Conservation (phyloP, 2,113 vertebrate species). For the Myotis brandtii region DNA sequence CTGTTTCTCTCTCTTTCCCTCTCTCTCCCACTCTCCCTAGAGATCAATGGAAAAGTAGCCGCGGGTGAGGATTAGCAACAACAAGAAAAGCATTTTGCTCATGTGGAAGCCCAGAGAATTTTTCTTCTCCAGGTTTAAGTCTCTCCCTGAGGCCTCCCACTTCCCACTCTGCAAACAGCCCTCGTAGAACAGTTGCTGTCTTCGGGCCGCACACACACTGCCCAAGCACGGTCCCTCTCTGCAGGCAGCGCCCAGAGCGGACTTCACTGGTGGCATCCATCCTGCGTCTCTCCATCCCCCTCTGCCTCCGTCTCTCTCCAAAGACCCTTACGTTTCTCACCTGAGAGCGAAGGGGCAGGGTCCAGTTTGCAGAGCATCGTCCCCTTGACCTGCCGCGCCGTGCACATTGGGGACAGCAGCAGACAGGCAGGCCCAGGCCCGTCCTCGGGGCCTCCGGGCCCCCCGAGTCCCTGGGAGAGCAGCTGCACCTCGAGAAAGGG, state of each 20-base stretch:
- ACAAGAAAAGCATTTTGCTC: neutral
- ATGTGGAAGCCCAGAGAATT: conserved; percentile 70
- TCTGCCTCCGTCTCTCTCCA: neutral
- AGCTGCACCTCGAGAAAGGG: neutral
- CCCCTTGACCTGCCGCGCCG: neutral
- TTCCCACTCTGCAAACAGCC: conserved; percentile 68
- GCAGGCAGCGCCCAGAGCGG: neutral
- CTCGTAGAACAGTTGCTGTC: conserved; percentile 57
- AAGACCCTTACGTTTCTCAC: neutral
- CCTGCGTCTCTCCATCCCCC: accelerated
- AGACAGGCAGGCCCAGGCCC: no score
- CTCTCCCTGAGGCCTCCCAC: neutral
- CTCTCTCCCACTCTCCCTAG: no score
- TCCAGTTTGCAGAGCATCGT: neutral
- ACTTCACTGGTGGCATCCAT: neutral
- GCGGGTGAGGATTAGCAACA: no score
- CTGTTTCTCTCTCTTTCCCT: no score
- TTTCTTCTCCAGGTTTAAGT: conserved; percentile 69
- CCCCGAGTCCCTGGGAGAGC: neutral
- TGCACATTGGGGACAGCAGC: no score
- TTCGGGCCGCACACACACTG: conserved; percentile 41
- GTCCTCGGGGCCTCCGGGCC: neutral
- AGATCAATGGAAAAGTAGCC: no score
- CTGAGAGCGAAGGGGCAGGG: neutral
- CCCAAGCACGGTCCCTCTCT: neutral